These are phyloP conservation scores for Patella pellucida DNA, from an alignment of 2,888 invertebrate species.

Conservation along the genomic window DNA sequence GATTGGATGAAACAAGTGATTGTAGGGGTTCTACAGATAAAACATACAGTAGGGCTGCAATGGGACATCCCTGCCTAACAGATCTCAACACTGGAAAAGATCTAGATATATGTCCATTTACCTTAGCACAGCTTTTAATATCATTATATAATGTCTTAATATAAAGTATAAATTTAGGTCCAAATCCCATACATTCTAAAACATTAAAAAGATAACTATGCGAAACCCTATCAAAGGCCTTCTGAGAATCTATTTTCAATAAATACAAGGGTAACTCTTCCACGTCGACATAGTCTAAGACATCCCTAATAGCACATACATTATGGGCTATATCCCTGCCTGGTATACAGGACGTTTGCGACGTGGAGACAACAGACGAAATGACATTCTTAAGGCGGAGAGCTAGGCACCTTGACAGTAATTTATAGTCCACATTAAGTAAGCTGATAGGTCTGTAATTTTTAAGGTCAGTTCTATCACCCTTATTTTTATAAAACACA, in stretches of 20 bases:
- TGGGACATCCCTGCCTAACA: background rate
- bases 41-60: background rate
- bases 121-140: constrained; percentile 36
- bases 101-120: constrained; percentile 38
- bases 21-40: background rate
- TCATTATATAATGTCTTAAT: constrained; percentile 39
- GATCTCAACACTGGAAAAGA: constrained; percentile 14
- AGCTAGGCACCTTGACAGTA: constrained; percentile 38
- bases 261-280: constrained; percentile 35
- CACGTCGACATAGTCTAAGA: constrained; percentile 40
- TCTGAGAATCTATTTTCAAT: constrained; percentile 44
- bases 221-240: constrained; percentile 44
- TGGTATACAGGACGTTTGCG: constrained; percentile 43
- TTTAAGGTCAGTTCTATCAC: constrained; percentile 32
- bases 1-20: background rate
- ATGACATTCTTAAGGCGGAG: constrained; percentile 35
- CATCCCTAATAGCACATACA: constrained; percentile 37
- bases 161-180: constrained; percentile 36
- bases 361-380: constrained; percentile 29
- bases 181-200: constrained; percentile 40
- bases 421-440: constrained; percentile 42
- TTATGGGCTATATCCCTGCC: constrained; percentile 45
- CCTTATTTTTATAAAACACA: constrained; percentile 32
- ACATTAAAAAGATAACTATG: constrained; percentile 38
- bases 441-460: constrained; percentile 44